Base-by-base conservation (phyloP, 2,888 invertebrate species). In the Drosophila fungiperda region DNA sequence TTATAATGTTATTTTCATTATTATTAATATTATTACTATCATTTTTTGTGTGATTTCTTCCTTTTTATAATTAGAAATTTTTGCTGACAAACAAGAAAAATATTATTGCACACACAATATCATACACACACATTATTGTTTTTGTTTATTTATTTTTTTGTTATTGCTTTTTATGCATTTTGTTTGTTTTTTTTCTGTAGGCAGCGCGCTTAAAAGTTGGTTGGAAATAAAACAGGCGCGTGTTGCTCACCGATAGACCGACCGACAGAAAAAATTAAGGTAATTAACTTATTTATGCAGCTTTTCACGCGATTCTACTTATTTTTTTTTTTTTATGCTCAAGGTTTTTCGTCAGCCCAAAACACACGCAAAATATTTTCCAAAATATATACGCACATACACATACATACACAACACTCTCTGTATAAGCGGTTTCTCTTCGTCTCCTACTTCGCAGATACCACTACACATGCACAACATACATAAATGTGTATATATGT, bases 291-390 rank as follows among this genome's bases (percentile, higher is more conserved):
- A 70, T 61, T 70, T 76, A 45, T 66, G 64, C 69, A 74, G 73
- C 65, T 84, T 87, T 89, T 84, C 75, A 84, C 73, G 78, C 78
- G 87, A 68, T 66, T 79, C 65, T 61, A 57, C 40, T 58, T 55
- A 57, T 55, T 8, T 78, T 76, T 60, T 36, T 49, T 26, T 38
- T 42, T 76, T 76, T 81, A 77, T 76, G 73, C 80, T 77, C 86
- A 87, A 87, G 89, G 86, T 87, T 87, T 86, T 89, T 89, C 72
- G 70, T 70, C 74, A 77, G 78, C 65, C 61, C 68, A 53, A 68
- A 60, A 58, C 50, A 45, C n/a, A 55, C 48, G 48, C 50, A 62
- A 73, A 60, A 70, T 75, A 78, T 76, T 84, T 84, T 68, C 73
- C 82, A 81, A 83, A 83, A 84, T 70, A 74, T 69, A 68, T 40